Conservation (phyloP, 37 sponge, comb jelly and placozoan genomes). For the Crambe crambe region DNA sequence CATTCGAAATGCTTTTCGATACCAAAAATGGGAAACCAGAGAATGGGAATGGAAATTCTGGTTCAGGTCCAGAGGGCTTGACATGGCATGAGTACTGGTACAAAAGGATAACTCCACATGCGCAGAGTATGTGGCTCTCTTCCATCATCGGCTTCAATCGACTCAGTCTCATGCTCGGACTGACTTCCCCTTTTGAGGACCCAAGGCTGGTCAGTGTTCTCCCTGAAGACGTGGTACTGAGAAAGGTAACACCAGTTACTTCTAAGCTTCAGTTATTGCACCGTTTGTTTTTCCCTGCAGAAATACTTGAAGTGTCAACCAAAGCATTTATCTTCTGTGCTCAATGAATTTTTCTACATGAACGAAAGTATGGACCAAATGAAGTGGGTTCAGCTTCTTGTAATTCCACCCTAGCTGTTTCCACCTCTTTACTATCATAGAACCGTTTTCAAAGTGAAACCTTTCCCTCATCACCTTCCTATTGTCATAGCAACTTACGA, state of each 20-base stretch:
- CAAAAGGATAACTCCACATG: conserved; percentile 17
- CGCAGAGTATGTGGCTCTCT: conserved; percentile 28
- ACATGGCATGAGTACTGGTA: conserved; percentile 39
- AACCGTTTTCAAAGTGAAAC: conserved; percentile 54
- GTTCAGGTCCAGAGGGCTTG: neutral
- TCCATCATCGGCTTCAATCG: conserved; percentile 51
- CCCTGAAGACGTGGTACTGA: conserved; percentile 22
- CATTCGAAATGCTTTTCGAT: conserved; percentile 32
- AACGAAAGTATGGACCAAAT: conserved; percentile 53
- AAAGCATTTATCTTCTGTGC: conserved; percentile 52
- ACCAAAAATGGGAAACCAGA: neutral
- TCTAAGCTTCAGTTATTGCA: neutral
- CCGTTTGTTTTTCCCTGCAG: conserved; percentile 20
- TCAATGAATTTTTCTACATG: conserved; percentile 28
- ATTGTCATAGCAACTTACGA: conserved; percentile 55
- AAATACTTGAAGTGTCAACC: conserved; percentile 58
- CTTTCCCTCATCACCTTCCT: conserved; percentile 52
- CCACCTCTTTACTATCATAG: neutral
- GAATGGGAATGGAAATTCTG: too few species aligned
- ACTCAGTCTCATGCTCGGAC: conserved; percentile 45
- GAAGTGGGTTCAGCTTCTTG: conserved; percentile 25
- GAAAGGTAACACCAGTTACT: conserved; percentile 13
- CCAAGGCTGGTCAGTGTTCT: neutral
- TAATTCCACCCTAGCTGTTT: neutral
- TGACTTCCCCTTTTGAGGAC: conserved; percentile 42